Evolutionary conservation across 1,140 invertebrate species (phyloP).

Genomic region (Drosophila nigromelanica): DNA sequence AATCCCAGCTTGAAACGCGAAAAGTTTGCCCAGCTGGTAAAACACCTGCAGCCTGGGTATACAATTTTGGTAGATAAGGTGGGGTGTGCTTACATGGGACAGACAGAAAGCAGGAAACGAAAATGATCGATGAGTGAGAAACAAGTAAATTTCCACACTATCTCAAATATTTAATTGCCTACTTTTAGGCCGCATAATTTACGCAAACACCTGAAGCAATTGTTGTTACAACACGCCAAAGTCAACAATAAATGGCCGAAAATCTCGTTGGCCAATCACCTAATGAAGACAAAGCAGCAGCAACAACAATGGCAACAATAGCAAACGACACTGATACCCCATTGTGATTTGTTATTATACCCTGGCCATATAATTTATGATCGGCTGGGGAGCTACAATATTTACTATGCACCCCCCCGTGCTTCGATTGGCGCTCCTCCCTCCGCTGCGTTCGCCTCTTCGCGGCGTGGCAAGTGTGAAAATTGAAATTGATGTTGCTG

Average conservation of each 20-base stretch:
- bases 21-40: conserved; percentile 12
- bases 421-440: neutral
- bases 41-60: neutral
- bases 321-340: conserved; percentile 6
- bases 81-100: neutral
- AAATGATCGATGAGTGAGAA: conserved; percentile 3
- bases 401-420: conserved; percentile 20
- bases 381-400: conserved; percentile 11
- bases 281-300: conserved; percentile 34
- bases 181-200: neutral
- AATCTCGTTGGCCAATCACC: conserved; percentile 23
- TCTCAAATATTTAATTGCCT: conserved; percentile 6
- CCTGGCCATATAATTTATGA: conserved; percentile 17
- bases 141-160: neutral
- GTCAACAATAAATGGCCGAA: conserved; percentile 22
- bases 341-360: conserved; percentile 42
- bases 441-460: neutral
- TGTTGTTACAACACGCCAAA: conserved; percentile 6
- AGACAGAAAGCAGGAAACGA: neutral
- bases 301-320: neutral
- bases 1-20: conserved; percentile 5
- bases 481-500: conserved; percentile 74
- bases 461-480: conserved; percentile 45
- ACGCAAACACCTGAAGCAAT: neutral
- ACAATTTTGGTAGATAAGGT: too few species aligned